Base-by-base conservation (phyloP, 2,113 vertebrate species). In the Synodontis membranacea region DNA sequence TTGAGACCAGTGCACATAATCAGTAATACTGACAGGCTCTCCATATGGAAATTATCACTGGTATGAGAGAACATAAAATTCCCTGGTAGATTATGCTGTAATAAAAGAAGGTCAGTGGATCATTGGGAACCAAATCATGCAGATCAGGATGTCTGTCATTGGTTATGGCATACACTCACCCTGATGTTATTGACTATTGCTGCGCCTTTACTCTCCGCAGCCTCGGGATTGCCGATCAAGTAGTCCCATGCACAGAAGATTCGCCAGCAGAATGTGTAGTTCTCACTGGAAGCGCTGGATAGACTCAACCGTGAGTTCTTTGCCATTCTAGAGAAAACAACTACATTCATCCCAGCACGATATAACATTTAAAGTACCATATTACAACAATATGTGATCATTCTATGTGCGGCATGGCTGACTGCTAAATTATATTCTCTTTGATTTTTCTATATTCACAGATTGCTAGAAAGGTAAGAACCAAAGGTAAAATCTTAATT, bases 241-340 rank as follows among this genome's bases (percentile, higher is more conserved):
- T 97, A 99, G 89, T 99, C 98, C 98, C 98, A 99, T 62, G 98
- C 98, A 62, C 98, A 99, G 91, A 99, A 99, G 3, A 99, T 93
- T 42, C 97, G 93, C 98, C 98, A 99, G 88, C 98, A 99, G 93
- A 99, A 99, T 0, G 98, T 97, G 84, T 97, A 99, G 92, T 97
- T 98, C 92, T 99, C 98, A 82, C 97, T 95, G 14, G 97, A 98
- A 10, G 97, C 96, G 0, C 97, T 97, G 84, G 97, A 97, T 62
- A 99, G 94, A 92, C 98, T 99, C 58, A 95, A 94, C n/a, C 96
- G 95, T 0, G 98, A 99, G 93, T 99, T 99, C 92, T 96, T 99
- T 5, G 98, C 98, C 98, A 99, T 99, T 93, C 98, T 99, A 91
- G 19, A 81, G 34, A 14, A 86, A 25, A 31, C 14, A 62, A 72